Evolutionary conservation across 2,888 invertebrate species (phyloP).

Genomic region (Tetragonula carbonaria): DNA sequence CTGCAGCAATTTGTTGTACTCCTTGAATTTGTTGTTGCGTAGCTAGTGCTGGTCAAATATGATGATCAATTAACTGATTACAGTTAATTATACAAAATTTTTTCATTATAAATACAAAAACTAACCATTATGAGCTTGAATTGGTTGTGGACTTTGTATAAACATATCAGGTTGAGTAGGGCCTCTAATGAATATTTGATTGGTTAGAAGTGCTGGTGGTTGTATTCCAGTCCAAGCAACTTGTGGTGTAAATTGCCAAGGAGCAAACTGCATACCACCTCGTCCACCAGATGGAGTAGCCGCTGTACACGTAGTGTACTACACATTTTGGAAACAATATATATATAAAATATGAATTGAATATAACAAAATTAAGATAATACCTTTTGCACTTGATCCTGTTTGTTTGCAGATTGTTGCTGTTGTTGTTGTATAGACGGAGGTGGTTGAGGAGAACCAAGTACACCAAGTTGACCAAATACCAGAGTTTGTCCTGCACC

Average conservation of each 20-base stretch:
- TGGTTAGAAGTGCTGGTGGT: conserved; percentile 88
- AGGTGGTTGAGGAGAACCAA: conserved; percentile 86
- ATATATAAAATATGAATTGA: neutral
- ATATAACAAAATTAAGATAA: neutral
- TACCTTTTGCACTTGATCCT: conserved; percentile 82
- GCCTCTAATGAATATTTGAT: conserved; percentile 93
- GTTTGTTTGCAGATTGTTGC: conserved; percentile 78
- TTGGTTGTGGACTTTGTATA: conserved; percentile 90
- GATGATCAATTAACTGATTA: neutral
- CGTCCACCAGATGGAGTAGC: conserved; percentile 79
- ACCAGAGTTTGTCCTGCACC: conserved; percentile 89
- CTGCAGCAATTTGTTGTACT: conserved; percentile 82
- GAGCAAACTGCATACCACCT: conserved; percentile 89
- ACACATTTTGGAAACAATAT: conserved; percentile 24
- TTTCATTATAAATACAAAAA: conserved; percentile 51
- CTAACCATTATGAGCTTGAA: conserved; percentile 89
- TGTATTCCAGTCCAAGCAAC: conserved; percentile 92
- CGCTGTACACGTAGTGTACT: conserved; percentile 83
- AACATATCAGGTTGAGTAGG: conserved; percentile 93
- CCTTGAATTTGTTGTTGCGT: conserved; percentile 83
- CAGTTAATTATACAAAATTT: neutral
- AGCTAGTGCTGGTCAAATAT: conserved; percentile 77
- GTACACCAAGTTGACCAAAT: conserved; percentile 89
- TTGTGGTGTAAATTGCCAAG: conserved; percentile 92
- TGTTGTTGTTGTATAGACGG: conserved; percentile 80